These are phyloP conservation scores for Malthinus seriepunctatus DNA, from an alignment of 2,888 invertebrate species.

Conservation along the genomic window DNA sequence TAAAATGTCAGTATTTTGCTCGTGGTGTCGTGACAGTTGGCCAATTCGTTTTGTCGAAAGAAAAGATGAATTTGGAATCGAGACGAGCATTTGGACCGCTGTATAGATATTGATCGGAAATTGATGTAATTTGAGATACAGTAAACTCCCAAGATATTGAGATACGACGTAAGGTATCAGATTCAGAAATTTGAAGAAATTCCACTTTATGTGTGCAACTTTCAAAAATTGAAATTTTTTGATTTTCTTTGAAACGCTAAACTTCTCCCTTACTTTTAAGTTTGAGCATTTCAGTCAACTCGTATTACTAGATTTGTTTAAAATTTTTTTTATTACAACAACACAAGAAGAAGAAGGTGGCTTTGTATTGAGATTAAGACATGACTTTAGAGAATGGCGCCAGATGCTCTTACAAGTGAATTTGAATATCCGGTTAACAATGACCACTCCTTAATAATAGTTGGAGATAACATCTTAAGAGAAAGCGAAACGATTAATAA, in stretches of 20 bases:
- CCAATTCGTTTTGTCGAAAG: slow-evolving; percentile 32
- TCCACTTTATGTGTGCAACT: no score
- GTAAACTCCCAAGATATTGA: slow-evolving; percentile 44
- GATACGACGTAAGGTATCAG: slow-evolving; percentile 32
- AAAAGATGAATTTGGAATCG: slow-evolving; percentile 32
- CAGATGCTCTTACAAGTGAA: slow-evolving; percentile 16
- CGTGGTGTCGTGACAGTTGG: slow-evolving; percentile 39
- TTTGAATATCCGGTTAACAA: slow-evolving; percentile 1
- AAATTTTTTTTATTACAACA: no score
- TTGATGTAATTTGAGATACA: slow-evolving; percentile 53
- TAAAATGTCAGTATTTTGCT: slow-evolving; percentile 43
- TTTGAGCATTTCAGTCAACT: background rate
- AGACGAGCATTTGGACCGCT: slow-evolving; percentile 35
- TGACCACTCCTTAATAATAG: background rate
- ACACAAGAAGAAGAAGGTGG: slow-evolving; percentile 11
- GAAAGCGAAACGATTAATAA: no score
- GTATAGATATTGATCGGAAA: slow-evolving; percentile 51
- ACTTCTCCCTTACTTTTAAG: no score
- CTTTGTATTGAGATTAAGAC: slow-evolving; percentile 21
- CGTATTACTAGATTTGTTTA: no score
- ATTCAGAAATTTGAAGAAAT: slow-evolving; percentile 16
- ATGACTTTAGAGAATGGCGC: slow-evolving; percentile 16
- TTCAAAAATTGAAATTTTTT: no score
- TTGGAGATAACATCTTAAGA: no score
- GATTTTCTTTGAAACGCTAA: no score